phyloP scores from a whole-genome alignment of 2,113 vertebrate species.

The Saccopteryx bilineata region DNA sequence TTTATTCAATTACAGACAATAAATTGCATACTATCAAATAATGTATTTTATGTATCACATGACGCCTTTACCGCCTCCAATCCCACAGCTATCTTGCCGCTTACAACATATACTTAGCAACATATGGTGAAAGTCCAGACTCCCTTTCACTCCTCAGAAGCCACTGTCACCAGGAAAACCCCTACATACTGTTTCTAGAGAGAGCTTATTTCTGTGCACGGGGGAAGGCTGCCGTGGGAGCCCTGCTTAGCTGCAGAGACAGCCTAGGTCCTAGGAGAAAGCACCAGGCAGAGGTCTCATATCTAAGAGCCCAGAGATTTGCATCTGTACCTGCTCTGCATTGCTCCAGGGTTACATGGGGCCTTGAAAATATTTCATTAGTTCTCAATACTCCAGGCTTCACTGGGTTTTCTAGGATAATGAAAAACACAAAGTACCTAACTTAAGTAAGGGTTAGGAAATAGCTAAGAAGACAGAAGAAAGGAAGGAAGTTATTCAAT shows the following conservation, averaged over 20 bases:
- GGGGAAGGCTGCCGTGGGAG: not conserved
- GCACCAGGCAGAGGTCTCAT: not conserved
- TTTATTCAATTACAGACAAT: not conserved
- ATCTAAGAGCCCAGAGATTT: not conserved
- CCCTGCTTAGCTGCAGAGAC: not conserved
- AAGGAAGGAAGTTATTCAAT: not conserved
- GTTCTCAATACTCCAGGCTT: not conserved
- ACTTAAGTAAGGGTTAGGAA: not conserved
- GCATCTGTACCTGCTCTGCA: not conserved
- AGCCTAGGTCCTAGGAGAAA: not conserved
- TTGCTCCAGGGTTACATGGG: not conserved
- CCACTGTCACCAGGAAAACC: not conserved
- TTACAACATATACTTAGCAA: not conserved
- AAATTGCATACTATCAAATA: not conserved
- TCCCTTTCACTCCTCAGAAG: not conserved
- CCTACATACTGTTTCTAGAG: accelerated
- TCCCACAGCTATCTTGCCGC: not conserved
- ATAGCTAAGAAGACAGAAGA: not conserved
- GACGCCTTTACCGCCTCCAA: not conserved
- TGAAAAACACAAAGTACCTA: slow-evolving; percentile 13
- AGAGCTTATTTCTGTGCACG: not conserved
- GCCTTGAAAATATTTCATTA: not conserved
- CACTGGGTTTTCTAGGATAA: not conserved
- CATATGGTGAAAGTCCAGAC: not conserved
- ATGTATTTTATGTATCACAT: not conserved